phyloP scores from a whole-genome alignment of 2,113 vertebrate genomes.

The Cacatua alba region DNA sequence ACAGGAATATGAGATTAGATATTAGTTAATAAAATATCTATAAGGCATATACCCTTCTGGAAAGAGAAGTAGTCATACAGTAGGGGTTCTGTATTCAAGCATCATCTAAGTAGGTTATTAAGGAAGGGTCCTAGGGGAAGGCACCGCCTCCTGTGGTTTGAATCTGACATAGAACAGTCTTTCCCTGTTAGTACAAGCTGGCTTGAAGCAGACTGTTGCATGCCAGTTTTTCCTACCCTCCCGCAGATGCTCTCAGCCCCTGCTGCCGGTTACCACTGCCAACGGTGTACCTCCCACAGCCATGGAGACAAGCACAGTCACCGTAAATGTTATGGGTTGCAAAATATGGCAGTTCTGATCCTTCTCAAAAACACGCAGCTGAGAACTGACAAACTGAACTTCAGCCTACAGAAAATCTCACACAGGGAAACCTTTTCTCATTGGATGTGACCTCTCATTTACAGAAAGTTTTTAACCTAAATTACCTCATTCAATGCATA shows the following conservation, averaged over 20 bases:
- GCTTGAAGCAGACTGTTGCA: background rate
- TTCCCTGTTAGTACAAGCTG: background rate
- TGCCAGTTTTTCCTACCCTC: slow-evolving; percentile 7
- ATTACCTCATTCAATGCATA: background rate
- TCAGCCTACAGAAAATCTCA: slow-evolving; percentile 11
- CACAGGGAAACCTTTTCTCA: background rate
- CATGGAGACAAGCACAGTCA: background rate
- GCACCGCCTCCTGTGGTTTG: background rate
- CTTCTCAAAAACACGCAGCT: slow-evolving; percentile 12
- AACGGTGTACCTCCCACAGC: background rate
- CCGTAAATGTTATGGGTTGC: slow-evolving; percentile 51
- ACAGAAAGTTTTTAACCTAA: background rate
- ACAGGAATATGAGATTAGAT: background rate
- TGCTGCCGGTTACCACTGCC: slow-evolving; percentile 21
- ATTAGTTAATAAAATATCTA: slow-evolving; percentile 26
- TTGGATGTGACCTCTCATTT: background rate
- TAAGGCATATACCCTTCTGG: background rate
- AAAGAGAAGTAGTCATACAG: background rate
- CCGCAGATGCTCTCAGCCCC: slow-evolving; percentile 9
- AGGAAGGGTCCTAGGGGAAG: background rate
- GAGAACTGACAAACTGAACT: slow-evolving; percentile 26
- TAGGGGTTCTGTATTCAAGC: background rate
- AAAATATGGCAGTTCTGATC: slow-evolving; percentile 2
- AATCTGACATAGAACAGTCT: background rate
- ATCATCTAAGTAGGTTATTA: background rate